phyloP scores from a whole-genome alignment of 1,140 invertebrate species.

The Camponotus floridanus region DNA sequence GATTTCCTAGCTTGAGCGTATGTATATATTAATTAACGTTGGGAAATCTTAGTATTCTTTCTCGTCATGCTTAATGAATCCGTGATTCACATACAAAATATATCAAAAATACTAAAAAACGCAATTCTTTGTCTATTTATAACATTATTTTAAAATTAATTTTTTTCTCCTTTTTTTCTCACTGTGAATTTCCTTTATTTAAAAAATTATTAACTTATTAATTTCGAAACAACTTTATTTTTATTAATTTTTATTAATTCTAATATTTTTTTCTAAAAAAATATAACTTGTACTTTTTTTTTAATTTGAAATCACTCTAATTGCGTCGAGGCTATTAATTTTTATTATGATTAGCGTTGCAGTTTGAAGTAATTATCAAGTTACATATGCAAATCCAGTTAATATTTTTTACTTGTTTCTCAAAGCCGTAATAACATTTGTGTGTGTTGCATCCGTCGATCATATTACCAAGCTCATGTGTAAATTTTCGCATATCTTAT shows the following conservation, averaged over 20 bases:
- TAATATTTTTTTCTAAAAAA: neutral
- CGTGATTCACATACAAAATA: neutral
- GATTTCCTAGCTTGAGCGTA: constrained; percentile 36
- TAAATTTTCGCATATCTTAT: constrained; percentile 30
- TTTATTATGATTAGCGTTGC: neutral
- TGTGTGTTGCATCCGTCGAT: constrained; percentile 3
- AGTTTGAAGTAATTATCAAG: neutral
- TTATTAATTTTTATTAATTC: neutral
- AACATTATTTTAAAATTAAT: neutral
- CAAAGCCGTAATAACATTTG: neutral
- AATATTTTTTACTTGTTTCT: constrained; percentile 46
- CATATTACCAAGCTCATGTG: constrained; percentile 22
- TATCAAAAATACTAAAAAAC: neutral
- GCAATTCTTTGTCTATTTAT: neutral
- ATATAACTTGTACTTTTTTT: neutral
- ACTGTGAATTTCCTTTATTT: neutral
- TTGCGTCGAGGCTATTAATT: neutral
- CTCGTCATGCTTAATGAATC: no score
- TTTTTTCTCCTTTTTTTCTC: neutral
- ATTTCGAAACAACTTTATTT: neutral
- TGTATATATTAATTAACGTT: neutral
- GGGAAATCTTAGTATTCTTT: neutral
- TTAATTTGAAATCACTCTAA: neutral
- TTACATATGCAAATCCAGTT: constrained; percentile 19
- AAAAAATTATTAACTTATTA: neutral